A percentile compares a stretch with the other conserved stretches of the same genome.
Conservation (phyloP, 2,888 invertebrate species). For the Platerodrilus igneus region DNA sequence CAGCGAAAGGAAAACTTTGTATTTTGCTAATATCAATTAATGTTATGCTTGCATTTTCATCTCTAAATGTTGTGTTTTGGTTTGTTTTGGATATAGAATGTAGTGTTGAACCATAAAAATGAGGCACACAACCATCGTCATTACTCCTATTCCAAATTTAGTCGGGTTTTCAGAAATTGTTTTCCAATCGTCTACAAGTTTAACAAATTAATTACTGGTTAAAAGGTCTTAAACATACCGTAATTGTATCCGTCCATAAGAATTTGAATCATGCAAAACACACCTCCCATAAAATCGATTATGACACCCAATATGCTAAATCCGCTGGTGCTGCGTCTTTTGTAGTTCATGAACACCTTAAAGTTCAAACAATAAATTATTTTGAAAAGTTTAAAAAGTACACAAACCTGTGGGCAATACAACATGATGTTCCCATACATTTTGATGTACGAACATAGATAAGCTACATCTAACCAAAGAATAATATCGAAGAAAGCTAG, state of each 20-base stretch:
- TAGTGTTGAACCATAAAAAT: constrained; percentile 20
- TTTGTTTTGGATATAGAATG: constrained; percentile 11
- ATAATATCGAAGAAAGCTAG: constrained; percentile 58
- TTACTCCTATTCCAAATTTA: constrained; percentile 20
- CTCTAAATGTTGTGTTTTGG: too few species aligned
- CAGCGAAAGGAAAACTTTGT: too few species aligned
- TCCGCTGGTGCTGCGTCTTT: too few species aligned
- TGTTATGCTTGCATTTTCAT: too few species aligned
- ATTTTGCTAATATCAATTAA: too few species aligned
- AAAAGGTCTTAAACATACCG: constrained; percentile 71
- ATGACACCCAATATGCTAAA: constrained; percentile 97
- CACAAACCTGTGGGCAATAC: constrained; percentile 85
- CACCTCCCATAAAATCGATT: constrained; percentile 88
- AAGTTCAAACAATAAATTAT: too few species aligned
- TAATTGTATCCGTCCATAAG: constrained; percentile 79
- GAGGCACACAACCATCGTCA: constrained; percentile 18
- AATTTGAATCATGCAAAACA: constrained; percentile 89
- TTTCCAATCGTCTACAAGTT: constrained; percentile 19
- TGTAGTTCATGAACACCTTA: too few species aligned
- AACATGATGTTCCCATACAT: constrained; percentile 87
- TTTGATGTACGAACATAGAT: constrained; percentile 89
- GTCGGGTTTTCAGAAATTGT: constrained; percentile 21
- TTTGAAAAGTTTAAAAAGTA: too few species aligned
- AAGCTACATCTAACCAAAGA: constrained; percentile 84
- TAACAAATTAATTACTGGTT: neutral